Conservation (phyloP, 2,113 vertebrate species). For the Megalops atlanticus region DNA sequence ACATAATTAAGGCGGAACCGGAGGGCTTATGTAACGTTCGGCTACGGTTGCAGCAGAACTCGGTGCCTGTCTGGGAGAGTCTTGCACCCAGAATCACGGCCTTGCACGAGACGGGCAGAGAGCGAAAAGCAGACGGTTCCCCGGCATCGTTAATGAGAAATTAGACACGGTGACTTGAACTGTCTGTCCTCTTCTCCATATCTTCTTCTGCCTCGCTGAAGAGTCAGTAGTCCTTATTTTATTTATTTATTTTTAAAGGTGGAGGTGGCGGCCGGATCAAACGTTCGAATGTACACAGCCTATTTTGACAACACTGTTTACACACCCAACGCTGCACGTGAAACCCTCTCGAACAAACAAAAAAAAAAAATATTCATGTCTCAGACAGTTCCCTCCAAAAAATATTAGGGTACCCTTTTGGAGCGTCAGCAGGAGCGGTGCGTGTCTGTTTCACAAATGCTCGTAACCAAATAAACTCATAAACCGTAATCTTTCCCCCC, state of each 20-base stretch:
- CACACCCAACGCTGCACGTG: background rate
- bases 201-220: background rate
- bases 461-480: background rate
- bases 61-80: constrained; percentile 41
- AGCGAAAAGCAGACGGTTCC: constrained; percentile 50
- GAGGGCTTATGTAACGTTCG: constrained; percentile 63
- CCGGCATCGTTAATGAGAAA: constrained; percentile 66
- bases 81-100: constrained; percentile 63
- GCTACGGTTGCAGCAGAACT: constrained; percentile 55
- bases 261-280: background rate
- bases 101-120: constrained; percentile 40
- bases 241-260: background rate
- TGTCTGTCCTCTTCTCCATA: background rate
- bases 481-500: background rate
- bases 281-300: background rate
- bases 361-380: background rate
- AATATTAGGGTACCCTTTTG: background rate
- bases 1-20: background rate
- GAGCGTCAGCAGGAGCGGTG: background rate
- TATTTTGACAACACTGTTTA: background rate
- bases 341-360: background rate
- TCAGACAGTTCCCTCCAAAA: background rate
- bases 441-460: background rate
- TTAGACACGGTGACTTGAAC: constrained; percentile 54
- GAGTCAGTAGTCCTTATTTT: background rate